A percentile compares a stretch with the other conserved stretches of the same genome.
Conservation (phyloP, 2,888 invertebrate species). For the Drosophila barbarae region DNA sequence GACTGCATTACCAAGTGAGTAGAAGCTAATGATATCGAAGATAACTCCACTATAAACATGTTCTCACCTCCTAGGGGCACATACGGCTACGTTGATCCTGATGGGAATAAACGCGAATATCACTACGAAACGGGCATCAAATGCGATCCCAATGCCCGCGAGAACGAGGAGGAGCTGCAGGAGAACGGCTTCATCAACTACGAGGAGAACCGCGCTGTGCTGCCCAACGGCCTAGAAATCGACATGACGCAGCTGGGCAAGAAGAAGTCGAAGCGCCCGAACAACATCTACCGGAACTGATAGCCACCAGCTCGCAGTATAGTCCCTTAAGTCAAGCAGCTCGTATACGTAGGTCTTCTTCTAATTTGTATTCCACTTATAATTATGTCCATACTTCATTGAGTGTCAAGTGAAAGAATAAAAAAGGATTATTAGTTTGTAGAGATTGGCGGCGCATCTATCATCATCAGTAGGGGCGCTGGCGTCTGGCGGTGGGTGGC, state of each 20-base stretch:
- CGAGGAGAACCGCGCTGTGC: constrained; percentile 86
- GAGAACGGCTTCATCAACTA: constrained; percentile 86
- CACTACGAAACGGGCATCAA: constrained; percentile 90
- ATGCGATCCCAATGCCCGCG: constrained; percentile 81
- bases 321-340: constrained; percentile 55
- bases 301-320: constrained; percentile 35
- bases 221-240: constrained; percentile 86
- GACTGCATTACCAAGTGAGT: constrained; percentile 85
- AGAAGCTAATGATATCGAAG: too few relatives aligned
- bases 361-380: constrained; percentile 59
- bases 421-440: constrained; percentile 55
- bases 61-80: constrained; percentile 82
- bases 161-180: constrained; percentile 81
- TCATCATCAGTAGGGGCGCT: constrained; percentile 81
- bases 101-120: constrained; percentile 89
- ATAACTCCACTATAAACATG: not conserved
- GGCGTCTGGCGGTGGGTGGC: constrained; percentile 85
- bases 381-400: constrained; percentile 61
- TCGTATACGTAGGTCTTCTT: constrained; percentile 53
- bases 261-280: constrained; percentile 85
- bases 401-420: constrained; percentile 62
- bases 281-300: constrained; percentile 75
- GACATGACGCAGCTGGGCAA: constrained; percentile 86
- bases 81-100: constrained; percentile 92
- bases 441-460: constrained; percentile 9